These are phyloP conservation scores for Caradrina clavipalpis DNA, from an alignment of 2,888 invertebrate species.

Conservation along the genomic window DNA sequence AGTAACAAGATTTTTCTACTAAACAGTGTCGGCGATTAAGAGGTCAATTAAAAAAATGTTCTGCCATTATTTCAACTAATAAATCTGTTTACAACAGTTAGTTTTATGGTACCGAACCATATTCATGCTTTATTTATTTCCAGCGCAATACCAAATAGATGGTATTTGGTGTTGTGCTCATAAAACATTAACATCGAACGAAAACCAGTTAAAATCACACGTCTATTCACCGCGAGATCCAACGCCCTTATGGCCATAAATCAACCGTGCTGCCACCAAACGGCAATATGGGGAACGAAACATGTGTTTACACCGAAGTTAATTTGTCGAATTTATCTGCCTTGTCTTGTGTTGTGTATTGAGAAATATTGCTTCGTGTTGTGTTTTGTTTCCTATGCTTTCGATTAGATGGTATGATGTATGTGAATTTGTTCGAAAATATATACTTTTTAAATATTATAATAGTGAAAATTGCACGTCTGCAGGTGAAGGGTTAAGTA, in stretches of 20 bases:
- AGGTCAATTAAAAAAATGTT: background rate
- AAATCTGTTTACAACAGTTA: no score
- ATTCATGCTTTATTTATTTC: slow-evolving; percentile 22
- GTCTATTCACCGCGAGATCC: slow-evolving; percentile 71
- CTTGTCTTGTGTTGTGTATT: slow-evolving; percentile 85
- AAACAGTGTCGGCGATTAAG: background rate
- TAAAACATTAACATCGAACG: slow-evolving; percentile 68
- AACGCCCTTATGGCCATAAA: slow-evolving; percentile 84
- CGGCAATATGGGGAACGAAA: slow-evolving; percentile 89
- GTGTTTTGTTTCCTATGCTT: slow-evolving; percentile 65
- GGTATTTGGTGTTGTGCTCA: no score
- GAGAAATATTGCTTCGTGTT: slow-evolving; percentile 85
- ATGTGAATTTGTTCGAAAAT: slow-evolving; percentile 16
- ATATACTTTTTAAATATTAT: background rate
- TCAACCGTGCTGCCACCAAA: slow-evolving; percentile 87
- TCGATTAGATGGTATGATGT: slow-evolving; percentile 52
- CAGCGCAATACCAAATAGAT: no score
- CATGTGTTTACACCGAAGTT: slow-evolving; percentile 90
- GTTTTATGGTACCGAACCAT: slow-evolving; percentile 1
- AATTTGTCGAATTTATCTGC: slow-evolving; percentile 90
- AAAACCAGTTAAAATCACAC: slow-evolving; percentile 72
- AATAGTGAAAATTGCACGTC: background rate
- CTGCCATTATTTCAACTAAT: background rate
- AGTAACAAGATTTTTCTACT: background rate
- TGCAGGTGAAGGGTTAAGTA: slow-evolving; percentile 5